A percentile compares a stretch with the other conserved stretches of the same genome.
phyloP scores from a whole-genome alignment of 2,888 invertebrate species.

The Hanleya hanleyi region DNA sequence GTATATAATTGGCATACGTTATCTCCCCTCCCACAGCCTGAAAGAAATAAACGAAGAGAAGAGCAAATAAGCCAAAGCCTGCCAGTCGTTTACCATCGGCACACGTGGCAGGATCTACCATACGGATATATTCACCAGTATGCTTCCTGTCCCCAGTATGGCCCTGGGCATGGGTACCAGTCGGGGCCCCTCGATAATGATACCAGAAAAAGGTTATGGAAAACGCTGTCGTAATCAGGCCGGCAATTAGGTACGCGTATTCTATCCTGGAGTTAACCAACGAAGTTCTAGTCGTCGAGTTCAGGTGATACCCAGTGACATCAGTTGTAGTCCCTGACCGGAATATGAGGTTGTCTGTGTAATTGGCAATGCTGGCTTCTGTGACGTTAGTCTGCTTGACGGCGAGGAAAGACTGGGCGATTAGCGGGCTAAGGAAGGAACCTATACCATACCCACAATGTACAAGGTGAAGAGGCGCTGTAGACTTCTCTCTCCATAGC shows the following conservation, averaged over 20 bases:
- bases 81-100: slow-evolving; percentile 42
- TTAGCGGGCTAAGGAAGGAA: slow-evolving; percentile 51
- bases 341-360: not conserved
- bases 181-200: slow-evolving; percentile 24
- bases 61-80: slow-evolving; percentile 40
- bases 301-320: no score
- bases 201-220: slow-evolving; percentile 42
- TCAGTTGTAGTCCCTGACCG: no score
- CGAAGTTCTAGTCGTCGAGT: slow-evolving; percentile 14
- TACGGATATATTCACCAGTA: slow-evolving; percentile 7
- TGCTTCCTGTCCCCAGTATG: not conserved
- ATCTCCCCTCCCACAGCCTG: slow-evolving; percentile 53
- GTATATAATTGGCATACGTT: slow-evolving; percentile 52
- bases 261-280: slow-evolving; percentile 46
- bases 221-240: slow-evolving; percentile 29
- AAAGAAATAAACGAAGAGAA: slow-evolving; percentile 49
- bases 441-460: slow-evolving; percentile 62
- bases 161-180: not conserved
- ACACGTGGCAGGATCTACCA: slow-evolving; percentile 47
- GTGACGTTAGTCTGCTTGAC: slow-evolving; percentile 18
- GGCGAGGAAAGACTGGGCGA: slow-evolving; percentile 53
- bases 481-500: slow-evolving; percentile 54
- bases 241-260: slow-evolving; percentile 44
- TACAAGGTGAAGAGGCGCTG: slow-evolving; percentile 52
- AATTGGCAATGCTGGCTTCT: slow-evolving; percentile 4